phyloP scores from a whole-genome alignment of 1,140 invertebrate species.

The Papilio glaucus region DNA sequence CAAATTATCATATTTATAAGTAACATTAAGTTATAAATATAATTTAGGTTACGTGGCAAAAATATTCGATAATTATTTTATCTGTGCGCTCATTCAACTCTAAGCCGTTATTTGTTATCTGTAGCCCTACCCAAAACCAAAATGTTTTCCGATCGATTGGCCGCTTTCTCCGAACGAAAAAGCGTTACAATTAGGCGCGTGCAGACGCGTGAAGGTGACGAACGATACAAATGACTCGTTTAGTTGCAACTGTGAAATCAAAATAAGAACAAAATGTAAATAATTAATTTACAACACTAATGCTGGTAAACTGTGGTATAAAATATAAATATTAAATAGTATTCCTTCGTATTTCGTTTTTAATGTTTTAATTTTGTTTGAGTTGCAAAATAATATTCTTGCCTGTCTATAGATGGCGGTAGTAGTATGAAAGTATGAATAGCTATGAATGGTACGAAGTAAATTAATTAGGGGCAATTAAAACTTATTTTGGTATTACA shows the following conservation, averaged over 20 bases:
- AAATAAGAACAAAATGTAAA: neutral
- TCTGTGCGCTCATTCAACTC: neutral
- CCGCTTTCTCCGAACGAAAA: conserved; percentile 70
- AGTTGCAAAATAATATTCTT: neutral
- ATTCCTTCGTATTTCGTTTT: too few relatives aligned
- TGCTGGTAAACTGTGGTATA: neutral
- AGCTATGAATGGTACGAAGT: too few relatives aligned
- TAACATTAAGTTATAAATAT: neutral
- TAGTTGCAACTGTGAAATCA: neutral
- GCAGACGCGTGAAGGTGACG: conserved; percentile 32
- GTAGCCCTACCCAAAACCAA: conserved; percentile 46
- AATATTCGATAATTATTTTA: conserved; percentile 26
- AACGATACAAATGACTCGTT: neutral
- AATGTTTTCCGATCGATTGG: conserved; percentile 51
- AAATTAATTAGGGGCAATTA: too few relatives aligned
- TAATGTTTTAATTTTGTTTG: neutral
- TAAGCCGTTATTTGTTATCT: conserved; percentile 38
- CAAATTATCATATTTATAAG: too few relatives aligned
- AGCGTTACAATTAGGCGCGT: conserved; percentile 57
- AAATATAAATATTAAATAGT: too few relatives aligned
- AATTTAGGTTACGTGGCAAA: neutral
- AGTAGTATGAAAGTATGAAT: too few relatives aligned
- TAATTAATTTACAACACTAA: neutral
- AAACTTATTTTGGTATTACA: too few relatives aligned
- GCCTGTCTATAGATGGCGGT: neutral